Evolutionary conservation across 2,888 invertebrate genomes (phyloP).

Genomic region (Drepana falcataria): DNA sequence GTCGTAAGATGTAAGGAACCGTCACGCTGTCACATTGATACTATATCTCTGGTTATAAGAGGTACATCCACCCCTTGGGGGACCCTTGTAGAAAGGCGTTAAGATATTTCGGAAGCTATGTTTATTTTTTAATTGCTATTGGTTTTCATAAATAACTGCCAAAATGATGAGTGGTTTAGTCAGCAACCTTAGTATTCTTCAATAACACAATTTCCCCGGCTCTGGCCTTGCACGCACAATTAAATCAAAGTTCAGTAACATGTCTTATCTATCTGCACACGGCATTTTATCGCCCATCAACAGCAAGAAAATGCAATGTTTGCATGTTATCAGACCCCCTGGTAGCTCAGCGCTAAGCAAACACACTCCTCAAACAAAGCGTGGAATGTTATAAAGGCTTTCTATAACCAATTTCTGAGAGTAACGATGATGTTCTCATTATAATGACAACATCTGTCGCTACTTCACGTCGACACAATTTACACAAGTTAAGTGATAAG

Average conservation of each 20-base stretch:
- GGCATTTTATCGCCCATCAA: not conserved
- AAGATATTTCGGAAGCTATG: no score
- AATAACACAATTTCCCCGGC: no score
- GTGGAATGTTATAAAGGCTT: not conserved
- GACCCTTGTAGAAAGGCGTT: no score
- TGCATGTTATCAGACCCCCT: not conserved
- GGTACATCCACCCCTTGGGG: no score
- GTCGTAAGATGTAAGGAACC: no score
- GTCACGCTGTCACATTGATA: no score
- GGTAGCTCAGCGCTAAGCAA: not conserved
- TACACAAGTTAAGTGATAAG: no score
- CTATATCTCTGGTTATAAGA: no score
- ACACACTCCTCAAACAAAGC: not conserved
- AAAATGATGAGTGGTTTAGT: no score
- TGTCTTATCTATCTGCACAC: not conserved
- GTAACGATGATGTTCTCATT: not conserved
- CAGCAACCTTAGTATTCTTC: no score
- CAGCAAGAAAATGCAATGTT: not conserved
- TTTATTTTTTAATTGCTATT: no score
- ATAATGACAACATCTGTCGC: not conserved
- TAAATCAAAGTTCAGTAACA: not conserved
- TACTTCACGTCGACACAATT: not conserved
- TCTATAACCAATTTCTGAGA: not conserved
- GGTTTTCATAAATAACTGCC: no score
- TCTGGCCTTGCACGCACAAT: not conserved